A percentile compares a stretch with the other conserved stretches of the same genome.
Conservation (phyloP, 1,140 invertebrate species). For the Magallana ariakensis region DNA sequence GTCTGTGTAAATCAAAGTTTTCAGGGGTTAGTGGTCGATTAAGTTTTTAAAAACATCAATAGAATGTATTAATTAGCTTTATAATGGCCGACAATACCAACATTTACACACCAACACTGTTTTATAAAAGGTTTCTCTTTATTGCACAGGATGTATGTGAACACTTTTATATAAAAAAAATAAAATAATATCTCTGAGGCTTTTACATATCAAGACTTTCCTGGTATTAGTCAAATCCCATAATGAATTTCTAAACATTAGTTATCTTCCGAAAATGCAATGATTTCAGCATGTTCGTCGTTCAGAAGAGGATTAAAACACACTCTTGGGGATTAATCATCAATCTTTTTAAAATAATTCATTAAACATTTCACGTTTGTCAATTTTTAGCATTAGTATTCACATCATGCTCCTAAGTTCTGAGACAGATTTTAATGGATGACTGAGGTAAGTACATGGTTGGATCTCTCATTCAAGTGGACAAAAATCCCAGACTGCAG, state of each 20-base stretch:
- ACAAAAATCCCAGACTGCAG: not conserved
- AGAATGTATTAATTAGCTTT: not conserved
- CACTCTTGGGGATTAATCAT: not conserved
- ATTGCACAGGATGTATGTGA: slow-evolving; percentile 14
- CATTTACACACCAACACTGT: not conserved
- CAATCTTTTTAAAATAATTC: not conserved
- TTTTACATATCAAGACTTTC: not conserved
- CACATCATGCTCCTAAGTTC: not conserved
- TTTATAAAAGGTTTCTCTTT: not conserved
- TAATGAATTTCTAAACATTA: not conserved
- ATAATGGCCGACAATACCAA: not conserved
- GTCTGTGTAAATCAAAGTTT: not conserved
- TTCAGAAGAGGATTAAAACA: not conserved
- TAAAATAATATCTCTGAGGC: not conserved
- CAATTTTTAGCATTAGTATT: slow-evolving; percentile 3
- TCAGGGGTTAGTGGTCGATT: not conserved
- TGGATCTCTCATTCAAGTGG: not conserved
- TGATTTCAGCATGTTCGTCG: not conserved
- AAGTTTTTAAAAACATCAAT: not conserved
- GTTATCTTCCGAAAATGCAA: not conserved
- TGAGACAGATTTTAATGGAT: not conserved
- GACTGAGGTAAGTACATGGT: not conserved
- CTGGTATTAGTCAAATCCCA: not conserved
- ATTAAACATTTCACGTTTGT: not conserved
- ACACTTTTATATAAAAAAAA: not conserved